These are phyloP conservation scores for Tupiocoris notatus DNA, from an alignment of 2,888 invertebrate genomes.

Conservation along the genomic window DNA sequence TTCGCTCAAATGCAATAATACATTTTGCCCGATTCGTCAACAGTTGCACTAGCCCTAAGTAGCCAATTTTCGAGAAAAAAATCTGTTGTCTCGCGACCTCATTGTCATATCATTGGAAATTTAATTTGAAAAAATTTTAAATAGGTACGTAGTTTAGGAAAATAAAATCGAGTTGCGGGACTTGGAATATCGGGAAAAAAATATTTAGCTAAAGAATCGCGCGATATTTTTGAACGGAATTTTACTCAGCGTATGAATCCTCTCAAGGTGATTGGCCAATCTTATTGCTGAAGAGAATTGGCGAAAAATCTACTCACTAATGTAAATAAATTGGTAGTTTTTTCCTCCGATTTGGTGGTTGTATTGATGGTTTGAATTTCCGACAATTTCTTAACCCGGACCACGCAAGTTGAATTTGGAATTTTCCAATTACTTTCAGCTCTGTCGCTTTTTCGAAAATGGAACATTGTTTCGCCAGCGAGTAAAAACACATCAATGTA, in stretches of 20 bases:
- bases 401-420: not conserved
- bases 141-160: not conserved
- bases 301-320: not conserved
- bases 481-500: too few species aligned
- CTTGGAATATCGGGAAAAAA: not conserved
- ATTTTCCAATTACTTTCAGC: not conserved
- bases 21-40: too few species aligned
- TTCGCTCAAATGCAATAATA: too few species aligned
- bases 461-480: too few species aligned
- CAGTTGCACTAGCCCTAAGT: too few species aligned
- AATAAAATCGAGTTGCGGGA: not conserved
- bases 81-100: too few species aligned
- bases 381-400: too few species aligned
- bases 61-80: too few species aligned
- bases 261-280: conserved; percentile 30
- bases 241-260: conserved; percentile 8
- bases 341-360: conserved; percentile 2
- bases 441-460: too few species aligned
- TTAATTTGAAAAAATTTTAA: too few species aligned
- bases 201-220: conserved; percentile 33
- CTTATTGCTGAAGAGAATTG: not conserved
- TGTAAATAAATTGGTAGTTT: conserved; percentile 11
- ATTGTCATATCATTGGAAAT: too few species aligned
- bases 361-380: conserved; percentile 2
- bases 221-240: conserved; percentile 26